Evolutionary conservation across 2,797 vertebrate genomes (phyloP).

Genomic region (Arrhamphus sclerolepis): DNA sequence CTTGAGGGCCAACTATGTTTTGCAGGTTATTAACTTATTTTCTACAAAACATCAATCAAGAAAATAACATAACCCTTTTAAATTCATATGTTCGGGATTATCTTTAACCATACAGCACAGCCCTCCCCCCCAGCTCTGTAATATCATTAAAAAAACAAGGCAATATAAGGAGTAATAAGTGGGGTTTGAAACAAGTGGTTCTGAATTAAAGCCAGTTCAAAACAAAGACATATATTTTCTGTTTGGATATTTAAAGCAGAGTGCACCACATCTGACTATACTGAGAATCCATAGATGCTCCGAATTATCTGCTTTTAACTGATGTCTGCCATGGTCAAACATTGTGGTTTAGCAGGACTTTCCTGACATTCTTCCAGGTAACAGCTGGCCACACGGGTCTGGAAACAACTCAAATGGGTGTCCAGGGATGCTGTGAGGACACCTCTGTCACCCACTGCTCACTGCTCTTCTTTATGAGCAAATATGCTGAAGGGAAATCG

Average conservation of each 20-base stretch:
- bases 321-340: neutral
- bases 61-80: conserved; percentile 14
- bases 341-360: conserved; percentile 21
- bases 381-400: conserved; percentile 45
- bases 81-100: conserved; percentile 5
- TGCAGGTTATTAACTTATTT: neutral
- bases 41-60: conserved; percentile 9
- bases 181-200: conserved; percentile 23
- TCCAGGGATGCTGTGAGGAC: conserved; percentile 18
- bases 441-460: conserved; percentile 22
- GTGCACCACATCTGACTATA: neutral
- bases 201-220: conserved; percentile 34
- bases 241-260: conserved; percentile 23
- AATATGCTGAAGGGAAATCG: conserved; percentile 13
- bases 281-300: conserved; percentile 23
- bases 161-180: neutral
- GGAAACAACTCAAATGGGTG: conserved; percentile 14
- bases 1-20: neutral
- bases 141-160: neutral
- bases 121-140: neutral
- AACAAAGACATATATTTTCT: neutral
- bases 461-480: conserved; percentile 16
- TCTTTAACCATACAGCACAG: conserved; percentile 1
- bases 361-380: conserved; percentile 41
- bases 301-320: conserved; percentile 20